Base-by-base conservation (phyloP, 1,140 invertebrate genomes). In the Diorhabda sublineata region DNA sequence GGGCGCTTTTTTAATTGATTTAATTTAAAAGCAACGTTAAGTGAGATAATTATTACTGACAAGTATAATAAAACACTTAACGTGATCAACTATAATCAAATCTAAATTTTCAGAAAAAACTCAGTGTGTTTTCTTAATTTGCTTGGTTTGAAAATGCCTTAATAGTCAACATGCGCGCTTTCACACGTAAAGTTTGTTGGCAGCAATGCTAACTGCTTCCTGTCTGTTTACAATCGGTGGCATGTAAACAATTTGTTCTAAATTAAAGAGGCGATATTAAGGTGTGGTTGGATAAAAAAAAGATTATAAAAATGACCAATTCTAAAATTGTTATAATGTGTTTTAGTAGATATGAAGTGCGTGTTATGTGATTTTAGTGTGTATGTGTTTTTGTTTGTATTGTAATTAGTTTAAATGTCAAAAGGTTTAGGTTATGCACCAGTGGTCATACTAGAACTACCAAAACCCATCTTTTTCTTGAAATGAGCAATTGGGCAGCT, bases 401-500 rank as follows among this genome's bases (percentile, higher is more conserved):
- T 61, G 9, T 42, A 61, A 61, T 42, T 8, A 8, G 62, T 64
- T 64, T 64, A 42, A 43, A 64, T 64, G 62, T 64, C 45, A 7
- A 45, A 47, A 56, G 26, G 44, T 47, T 59, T 66, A 66, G 64
- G 64, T 66, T 66, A 66, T 66, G 56, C 64, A 45, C 42, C 61
- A 63, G 64, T 44, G 26, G 58, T 11, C 9, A 43, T 66, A 4
- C 42, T 57, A 45, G 45, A 6, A 26, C 26, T 42, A 52, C 11
- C 6, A 26, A 64, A 43, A 45, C 42, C 44, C 43, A 42, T 44
- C 9, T 45, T 64, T 64, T 64, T 64, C 47, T 52, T 52, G 71
- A 73, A 59, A 95, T 95, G 93, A 93, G 91, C 82, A 92, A 90
- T 81, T 95, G 93, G 93, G 92, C 92, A 72, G 90, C 92, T 78